A percentile compares a stretch with the other conserved stretches of the same genome.
phyloP scores from a whole-genome alignment of 2,797 vertebrate species.

The Malacoctenus gilli region DNA sequence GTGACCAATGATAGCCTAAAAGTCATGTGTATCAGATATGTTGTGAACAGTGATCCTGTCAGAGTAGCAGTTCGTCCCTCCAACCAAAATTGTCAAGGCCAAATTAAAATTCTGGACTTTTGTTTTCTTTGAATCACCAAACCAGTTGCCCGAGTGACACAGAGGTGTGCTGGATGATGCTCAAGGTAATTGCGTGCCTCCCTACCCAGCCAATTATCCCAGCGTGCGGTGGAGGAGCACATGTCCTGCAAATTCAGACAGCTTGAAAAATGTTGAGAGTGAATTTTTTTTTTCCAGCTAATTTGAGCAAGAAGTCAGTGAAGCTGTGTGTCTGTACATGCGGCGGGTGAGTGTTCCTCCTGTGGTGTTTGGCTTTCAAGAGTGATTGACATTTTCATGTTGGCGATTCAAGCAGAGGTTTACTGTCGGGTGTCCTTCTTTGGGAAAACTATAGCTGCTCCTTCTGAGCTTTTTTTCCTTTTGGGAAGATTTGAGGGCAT shows the following conservation, averaged over 20 bases:
- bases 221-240: constrained; percentile 4
- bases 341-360: constrained; percentile 1
- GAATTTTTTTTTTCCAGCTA: background rate
- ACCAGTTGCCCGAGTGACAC: constrained; percentile 10
- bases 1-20: no score
- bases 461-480: constrained; percentile 1
- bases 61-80: constrained; percentile 6
- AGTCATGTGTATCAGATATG: no score
- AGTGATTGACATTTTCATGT: constrained; percentile 28
- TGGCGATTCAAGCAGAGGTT: background rate
- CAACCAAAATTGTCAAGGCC: background rate
- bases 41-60: no score
- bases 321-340: no score
- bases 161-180: constrained; percentile 31
- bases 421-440: constrained; percentile 26
- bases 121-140: constrained; percentile 19
- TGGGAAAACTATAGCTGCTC: constrained; percentile 27
- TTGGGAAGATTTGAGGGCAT: constrained; percentile 5
- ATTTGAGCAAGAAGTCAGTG: background rate
- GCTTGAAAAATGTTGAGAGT: background rate
- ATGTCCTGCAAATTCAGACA: constrained; percentile 15
- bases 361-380: constrained; percentile 1
- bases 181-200: constrained; percentile 56
- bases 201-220: constrained; percentile 36
- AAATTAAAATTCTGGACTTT: constrained; percentile 10